Base-by-base conservation (phyloP, 2,888 invertebrate species). In the Eristalis intricaria region DNA sequence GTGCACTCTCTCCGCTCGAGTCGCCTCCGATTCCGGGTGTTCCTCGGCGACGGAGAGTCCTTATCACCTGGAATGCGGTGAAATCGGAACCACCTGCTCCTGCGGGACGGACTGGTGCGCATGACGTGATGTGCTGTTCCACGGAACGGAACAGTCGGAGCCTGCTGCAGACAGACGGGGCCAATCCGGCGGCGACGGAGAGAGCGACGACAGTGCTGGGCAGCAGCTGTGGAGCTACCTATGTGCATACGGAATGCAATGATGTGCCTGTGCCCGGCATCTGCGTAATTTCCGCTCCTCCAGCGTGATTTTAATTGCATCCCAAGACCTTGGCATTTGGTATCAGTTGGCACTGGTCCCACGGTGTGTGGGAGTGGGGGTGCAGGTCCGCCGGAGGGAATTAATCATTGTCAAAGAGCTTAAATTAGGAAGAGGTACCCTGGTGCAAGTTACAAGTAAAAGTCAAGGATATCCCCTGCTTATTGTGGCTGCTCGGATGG, bases 401-500 rank as follows among this genome's bases (percentile, higher is more conserved):
- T 90, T 89, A 90, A 90, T 90, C 90, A 90, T 89, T 90, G 90
- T 90, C 90, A 90, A 89, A 89, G 89, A 87, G 84, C 89, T 89
- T 90, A 88, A 89, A 90, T 90, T 89, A 89, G 87, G 79, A 89
- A 70, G 71, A 87, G 78, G 80, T 89, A 87, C 84, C 75, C 84
- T 86, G 71, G 65, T 81, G 85, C 81, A 82, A 76, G 81, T 78
- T 74, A 74, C 73, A 74, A 69, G 82, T 65, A 78, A 82, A 82
- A 86, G 82, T 82, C 85, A 82, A 82, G 73, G 82, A 70, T 86
- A 78, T 74, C 85, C 73, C 56, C 38, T 74, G 70, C 26, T 63
- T 64, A 63, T 68, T 78, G 82, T 77, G 69, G 69, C 32, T 68
- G 76, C 23, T 76, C 69, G 79, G 73, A 61, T 40, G 5, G 43